Percentiles rank a stretch among this genome's conserved stretches.
phyloP scores from a whole-genome alignment of 2,113 vertebrate genomes.

The Chascanopsetta lugubris region DNA sequence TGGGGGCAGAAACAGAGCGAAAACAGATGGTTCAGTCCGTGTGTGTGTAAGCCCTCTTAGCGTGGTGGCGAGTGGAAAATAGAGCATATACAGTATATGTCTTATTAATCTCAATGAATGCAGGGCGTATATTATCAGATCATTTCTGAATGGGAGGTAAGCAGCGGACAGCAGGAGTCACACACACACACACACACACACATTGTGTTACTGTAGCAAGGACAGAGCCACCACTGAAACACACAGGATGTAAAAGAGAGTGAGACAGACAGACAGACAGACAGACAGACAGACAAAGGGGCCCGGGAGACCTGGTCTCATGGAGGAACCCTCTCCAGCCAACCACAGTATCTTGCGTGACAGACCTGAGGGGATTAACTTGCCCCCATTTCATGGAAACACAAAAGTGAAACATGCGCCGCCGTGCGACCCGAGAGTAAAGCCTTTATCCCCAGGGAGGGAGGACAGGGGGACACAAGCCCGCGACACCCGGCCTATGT shows the following conservation, averaged over 20 bases:
- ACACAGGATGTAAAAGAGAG: constrained; percentile 17
- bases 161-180: constrained; percentile 37
- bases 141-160: constrained; percentile 6
- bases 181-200: constrained; percentile 32
- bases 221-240: constrained; percentile 37
- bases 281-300: constrained; percentile 58
- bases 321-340: constrained; percentile 52
- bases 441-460: constrained; percentile 64
- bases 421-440: constrained; percentile 70
- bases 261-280: constrained; percentile 26
- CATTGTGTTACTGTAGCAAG: constrained; percentile 18
- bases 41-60: not conserved
- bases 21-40: constrained; percentile 20
- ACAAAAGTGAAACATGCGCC: constrained; percentile 78
- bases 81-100: not conserved
- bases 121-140: not conserved
- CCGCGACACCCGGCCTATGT: constrained; percentile 60
- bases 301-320: constrained; percentile 44
- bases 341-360: constrained; percentile 70
- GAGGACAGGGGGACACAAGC: constrained; percentile 55
- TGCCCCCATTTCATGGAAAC: constrained; percentile 72
- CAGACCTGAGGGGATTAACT: constrained; percentile 78
- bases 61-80: constrained; percentile 7
- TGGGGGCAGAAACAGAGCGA: constrained; percentile 27
- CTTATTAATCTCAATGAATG: constrained; percentile 14